These are phyloP conservation scores for Pelochelys cantorii DNA, from an alignment of 2,797 vertebrate species.

Conservation along the genomic window DNA sequence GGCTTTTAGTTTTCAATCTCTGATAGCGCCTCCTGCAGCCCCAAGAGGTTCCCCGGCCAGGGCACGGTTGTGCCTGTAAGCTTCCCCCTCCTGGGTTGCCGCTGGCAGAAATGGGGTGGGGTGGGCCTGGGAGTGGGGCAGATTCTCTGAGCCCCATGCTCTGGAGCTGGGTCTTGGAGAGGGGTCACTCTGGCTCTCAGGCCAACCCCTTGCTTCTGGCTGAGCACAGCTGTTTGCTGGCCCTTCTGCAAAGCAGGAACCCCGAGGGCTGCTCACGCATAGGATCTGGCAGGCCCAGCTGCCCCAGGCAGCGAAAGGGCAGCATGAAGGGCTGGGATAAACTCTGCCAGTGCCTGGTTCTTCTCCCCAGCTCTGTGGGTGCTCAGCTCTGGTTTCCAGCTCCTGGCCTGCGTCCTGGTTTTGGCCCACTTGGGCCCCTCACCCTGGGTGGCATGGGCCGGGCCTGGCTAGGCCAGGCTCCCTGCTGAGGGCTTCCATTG, in stretches of 20 bases:
- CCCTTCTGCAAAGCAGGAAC: background rate
- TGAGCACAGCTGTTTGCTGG: too few species aligned
- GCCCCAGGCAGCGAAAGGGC: background rate
- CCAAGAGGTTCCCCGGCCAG: too few species aligned
- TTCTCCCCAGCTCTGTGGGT: background rate
- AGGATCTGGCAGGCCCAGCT: too few species aligned
- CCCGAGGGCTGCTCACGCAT: background rate
- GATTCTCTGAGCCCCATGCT: too few species aligned
- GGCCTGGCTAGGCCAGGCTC: background rate
- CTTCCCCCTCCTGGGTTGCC: background rate
- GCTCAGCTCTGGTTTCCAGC: background rate
- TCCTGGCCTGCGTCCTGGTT: background rate
- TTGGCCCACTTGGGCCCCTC: fast-evolving
- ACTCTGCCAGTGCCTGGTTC: too few species aligned
- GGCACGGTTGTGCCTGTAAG: too few species aligned
- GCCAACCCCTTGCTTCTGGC: too few species aligned
- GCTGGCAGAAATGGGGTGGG: too few species aligned
- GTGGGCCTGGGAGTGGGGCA: too few species aligned
- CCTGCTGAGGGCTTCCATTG: background rate
- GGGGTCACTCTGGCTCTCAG: too few species aligned
- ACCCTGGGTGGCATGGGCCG: background rate
- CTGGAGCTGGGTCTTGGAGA: too few species aligned
- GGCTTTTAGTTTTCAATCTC: background rate
- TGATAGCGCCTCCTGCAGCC: background rate
- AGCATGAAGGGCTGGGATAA: too few species aligned